Evolutionary conservation across 2,888 invertebrate genomes (phyloP).

Genomic region (Polyploca ridens): DNA sequence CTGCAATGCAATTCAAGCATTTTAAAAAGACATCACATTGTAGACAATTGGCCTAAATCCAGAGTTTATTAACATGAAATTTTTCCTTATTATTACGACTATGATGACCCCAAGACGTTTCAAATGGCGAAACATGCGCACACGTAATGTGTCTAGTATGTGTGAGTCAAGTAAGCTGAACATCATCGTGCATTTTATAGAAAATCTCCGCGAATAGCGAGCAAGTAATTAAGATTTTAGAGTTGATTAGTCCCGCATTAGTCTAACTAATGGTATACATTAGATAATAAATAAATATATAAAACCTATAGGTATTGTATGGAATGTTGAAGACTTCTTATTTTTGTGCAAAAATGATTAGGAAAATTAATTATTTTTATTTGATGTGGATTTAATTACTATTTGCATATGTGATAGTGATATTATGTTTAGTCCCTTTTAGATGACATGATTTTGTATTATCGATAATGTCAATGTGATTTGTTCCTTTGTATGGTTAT

Average conservation of each 20-base stretch:
- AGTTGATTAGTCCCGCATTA: constrained; percentile 61
- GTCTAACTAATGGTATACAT: constrained; percentile 69
- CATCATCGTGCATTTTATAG: constrained; percentile 58
- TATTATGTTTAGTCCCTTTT: constrained; percentile 72
- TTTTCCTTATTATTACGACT: neutral
- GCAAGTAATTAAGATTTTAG: constrained; percentile 56
- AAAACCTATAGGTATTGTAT: constrained; percentile 53
- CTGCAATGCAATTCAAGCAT: neutral
- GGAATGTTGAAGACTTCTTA: constrained; percentile 67
- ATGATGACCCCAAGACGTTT: neutral
- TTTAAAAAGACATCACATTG: neutral
- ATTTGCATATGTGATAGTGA: constrained; percentile 66
- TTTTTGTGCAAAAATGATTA: constrained; percentile 65
- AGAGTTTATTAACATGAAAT: neutral
- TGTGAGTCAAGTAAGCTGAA: constrained; percentile 33
- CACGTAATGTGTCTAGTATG: neutral
- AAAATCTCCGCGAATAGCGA: constrained; percentile 45
- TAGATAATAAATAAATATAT: constrained; percentile 51
- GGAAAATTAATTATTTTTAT: constrained; percentile 58
- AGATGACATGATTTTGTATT: constrained; percentile 61
- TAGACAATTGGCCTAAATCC: neutral
- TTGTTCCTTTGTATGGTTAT: constrained; percentile 69
- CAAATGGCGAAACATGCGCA: constrained; percentile 3
- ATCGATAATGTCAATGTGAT: constrained; percentile 64
- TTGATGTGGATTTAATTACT: constrained; percentile 57